phyloP scores from a whole-genome alignment of 2,797 vertebrate genomes.

The Trachurus trachurus region DNA sequence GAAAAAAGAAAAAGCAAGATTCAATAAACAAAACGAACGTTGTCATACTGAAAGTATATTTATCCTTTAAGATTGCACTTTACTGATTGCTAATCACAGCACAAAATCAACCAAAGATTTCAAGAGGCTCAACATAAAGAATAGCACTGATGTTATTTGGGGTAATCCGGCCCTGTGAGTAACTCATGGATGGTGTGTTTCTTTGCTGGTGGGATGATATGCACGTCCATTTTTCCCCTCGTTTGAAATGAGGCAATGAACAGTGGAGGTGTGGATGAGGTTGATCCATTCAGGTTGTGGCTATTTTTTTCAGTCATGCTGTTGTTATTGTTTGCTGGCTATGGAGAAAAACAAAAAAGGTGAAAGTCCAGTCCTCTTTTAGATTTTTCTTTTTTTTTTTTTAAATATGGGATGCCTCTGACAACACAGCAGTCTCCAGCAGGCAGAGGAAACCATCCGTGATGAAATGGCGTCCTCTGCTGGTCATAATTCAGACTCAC shows the following conservation, averaged over 20 bases:
- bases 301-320: slow-evolving; percentile 56
- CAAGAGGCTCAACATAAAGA: slow-evolving; percentile 77
- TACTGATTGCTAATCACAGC: slow-evolving; percentile 89
- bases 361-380: slow-evolving; percentile 59
- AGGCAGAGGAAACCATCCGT: slow-evolving; percentile 41
- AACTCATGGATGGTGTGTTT: slow-evolving; percentile 26
- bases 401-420: slow-evolving; percentile 29
- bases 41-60: slow-evolving; percentile 80
- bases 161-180: slow-evolving; percentile 35
- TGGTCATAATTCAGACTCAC: slow-evolving; percentile 60
- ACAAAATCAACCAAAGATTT: slow-evolving; percentile 82
- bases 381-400: slow-evolving; percentile 27
- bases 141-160: slow-evolving; percentile 58
- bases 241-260: slow-evolving; percentile 47
- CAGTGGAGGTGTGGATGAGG: slow-evolving; percentile 45
- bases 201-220: slow-evolving; percentile 72
- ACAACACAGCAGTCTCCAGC: slow-evolving; percentile 41
- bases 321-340: slow-evolving; percentile 62
- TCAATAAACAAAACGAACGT: slow-evolving; percentile 75
- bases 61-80: slow-evolving; percentile 87
- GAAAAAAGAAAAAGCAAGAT: slow-evolving; percentile 60
- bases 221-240: slow-evolving; percentile 34
- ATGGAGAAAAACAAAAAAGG: slow-evolving; percentile 32
- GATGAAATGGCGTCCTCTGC: slow-evolving; percentile 66
- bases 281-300: slow-evolving; percentile 63